Evolutionary conservation across 2,797 vertebrate species (phyloP).

Genomic region (Notolabrus celidotus): DNA sequence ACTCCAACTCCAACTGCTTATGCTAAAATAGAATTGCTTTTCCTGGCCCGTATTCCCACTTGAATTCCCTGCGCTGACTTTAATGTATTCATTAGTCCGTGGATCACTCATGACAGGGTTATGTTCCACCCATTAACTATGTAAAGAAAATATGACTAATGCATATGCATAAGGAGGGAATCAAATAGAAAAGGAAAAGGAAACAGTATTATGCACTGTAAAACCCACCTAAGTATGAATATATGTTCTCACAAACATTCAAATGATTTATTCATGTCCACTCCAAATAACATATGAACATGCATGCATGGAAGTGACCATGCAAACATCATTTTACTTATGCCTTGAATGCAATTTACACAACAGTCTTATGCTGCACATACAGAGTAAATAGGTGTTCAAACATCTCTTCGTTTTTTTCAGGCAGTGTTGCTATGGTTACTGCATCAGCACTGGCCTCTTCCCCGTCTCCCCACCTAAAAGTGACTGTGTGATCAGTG

Average conservation of each 20-base stretch:
- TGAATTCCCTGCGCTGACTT: slow-evolving; percentile 43
- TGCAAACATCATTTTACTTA: slow-evolving; percentile 21
- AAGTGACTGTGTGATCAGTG: slow-evolving; percentile 62
- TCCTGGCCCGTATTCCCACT: slow-evolving; percentile 51
- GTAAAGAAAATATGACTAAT: slow-evolving; percentile 67
- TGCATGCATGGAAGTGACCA: neutral
- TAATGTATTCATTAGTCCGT: slow-evolving; percentile 62
- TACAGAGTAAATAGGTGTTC: slow-evolving; percentile 13
- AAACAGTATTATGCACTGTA: slow-evolving; percentile 13
- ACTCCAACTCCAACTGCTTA: slow-evolving; percentile 46
- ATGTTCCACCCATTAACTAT: slow-evolving; percentile 60
- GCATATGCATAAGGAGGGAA: slow-evolving; percentile 46
- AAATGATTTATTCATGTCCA: slow-evolving; percentile 45
- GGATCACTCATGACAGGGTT: slow-evolving; percentile 60
- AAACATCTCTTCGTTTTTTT: slow-evolving; percentile 13
- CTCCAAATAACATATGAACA: slow-evolving; percentile 27
- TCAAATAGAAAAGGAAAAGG: slow-evolving; percentile 27
- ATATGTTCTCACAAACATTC: slow-evolving; percentile 25
- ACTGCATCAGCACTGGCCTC: slow-evolving; percentile 45
- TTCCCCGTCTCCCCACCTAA: slow-evolving; percentile 48
- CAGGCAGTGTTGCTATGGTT: slow-evolving; percentile 60
- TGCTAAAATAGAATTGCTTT: slow-evolving; percentile 51
- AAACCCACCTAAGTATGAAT: slow-evolving; percentile 4
- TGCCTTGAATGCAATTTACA: slow-evolving; percentile 1
- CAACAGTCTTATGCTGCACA: neutral